Conservation (phyloP, 2,888 invertebrate genomes). For the Melanostoma mellinum region DNA sequence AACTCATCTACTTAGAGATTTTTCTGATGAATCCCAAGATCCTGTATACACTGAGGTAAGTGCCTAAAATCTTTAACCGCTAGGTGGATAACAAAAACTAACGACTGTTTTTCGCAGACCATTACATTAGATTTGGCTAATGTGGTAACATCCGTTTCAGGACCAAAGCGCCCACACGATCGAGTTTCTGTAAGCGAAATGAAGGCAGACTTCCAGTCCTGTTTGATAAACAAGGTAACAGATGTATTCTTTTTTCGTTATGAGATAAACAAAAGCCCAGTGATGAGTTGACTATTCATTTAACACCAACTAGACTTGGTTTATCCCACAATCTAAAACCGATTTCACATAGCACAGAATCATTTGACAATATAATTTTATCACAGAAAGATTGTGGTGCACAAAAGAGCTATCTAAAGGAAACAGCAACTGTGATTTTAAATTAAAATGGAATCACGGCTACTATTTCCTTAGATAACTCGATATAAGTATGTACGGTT, state of each 20-base stretch:
- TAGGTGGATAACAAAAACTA: background rate
- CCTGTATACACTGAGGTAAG: constrained; percentile 89
- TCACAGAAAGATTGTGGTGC: constrained; percentile 75
- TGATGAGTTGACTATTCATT: constrained; percentile 77
- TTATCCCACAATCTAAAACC: constrained; percentile 79
- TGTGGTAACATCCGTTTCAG: constrained; percentile 97
- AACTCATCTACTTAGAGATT: constrained; percentile 93
- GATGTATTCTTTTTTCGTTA: constrained; percentile 74
- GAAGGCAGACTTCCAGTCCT: constrained; percentile 93
- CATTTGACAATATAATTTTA: background rate
- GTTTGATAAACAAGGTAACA: constrained; percentile 92
- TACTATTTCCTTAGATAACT: constrained; percentile 82
- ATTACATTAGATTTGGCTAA: constrained; percentile 90
- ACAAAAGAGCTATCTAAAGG: constrained; percentile 82
- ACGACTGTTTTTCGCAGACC: constrained; percentile 66
- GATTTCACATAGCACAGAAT: background rate
- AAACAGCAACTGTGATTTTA: constrained; percentile 82
- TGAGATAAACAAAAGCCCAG: constrained; percentile 83
- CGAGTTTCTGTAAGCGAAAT: constrained; percentile 94
- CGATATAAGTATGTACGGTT: constrained; percentile 77
- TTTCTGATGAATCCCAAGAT: constrained; percentile 88
- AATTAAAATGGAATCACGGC: constrained; percentile 80
- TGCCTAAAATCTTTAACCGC: background rate
- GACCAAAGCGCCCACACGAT: constrained; percentile 98
- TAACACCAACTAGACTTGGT: constrained; percentile 80